Percentiles rank a stretch among this genome's conserved stretches.
Conservation (phyloP, 2,888 invertebrate genomes). For the Drosophila monieri region DNA sequence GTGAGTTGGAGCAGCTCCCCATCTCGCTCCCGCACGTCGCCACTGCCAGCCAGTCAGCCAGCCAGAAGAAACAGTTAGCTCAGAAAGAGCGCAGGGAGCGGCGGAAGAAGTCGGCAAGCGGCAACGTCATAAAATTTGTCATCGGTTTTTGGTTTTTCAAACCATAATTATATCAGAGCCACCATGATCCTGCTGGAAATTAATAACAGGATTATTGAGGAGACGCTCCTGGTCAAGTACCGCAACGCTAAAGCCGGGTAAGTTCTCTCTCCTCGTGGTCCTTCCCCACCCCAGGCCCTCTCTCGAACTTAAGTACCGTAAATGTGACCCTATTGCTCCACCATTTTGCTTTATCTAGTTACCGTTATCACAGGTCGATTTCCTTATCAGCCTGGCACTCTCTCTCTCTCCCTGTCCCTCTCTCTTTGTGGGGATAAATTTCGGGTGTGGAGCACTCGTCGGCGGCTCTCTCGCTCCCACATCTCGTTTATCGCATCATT, state of each 20-base stretch:
- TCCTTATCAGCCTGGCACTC: conserved; percentile 30
- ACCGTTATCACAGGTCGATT: conserved; percentile 39
- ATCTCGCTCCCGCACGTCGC: conserved; percentile 52
- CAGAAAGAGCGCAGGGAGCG: conserved; percentile 66
- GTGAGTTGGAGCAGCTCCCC: conserved; percentile 69
- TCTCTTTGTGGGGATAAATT: conserved; percentile 13
- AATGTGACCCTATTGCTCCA: conserved; percentile 21
- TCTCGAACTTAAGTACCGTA: conserved; percentile 13
- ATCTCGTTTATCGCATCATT: conserved; percentile 64
- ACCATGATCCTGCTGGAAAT: conserved; percentile 98
- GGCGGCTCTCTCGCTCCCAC: conserved; percentile 7
- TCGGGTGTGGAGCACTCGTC: conserved; percentile 63
- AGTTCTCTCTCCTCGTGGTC: conserved; percentile 65
- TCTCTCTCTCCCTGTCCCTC: conserved; percentile 17
- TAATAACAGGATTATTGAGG: conserved; percentile 99
- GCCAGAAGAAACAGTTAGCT: conserved; percentile 73
- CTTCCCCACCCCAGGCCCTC: too few species aligned
- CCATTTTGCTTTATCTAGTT: conserved; percentile 35
- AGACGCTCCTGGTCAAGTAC: conserved; percentile 97
- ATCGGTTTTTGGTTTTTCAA: conserved; percentile 44
- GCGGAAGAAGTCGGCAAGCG: conserved; percentile 58
- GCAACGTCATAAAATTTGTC: conserved; percentile 79
- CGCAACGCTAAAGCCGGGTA: conserved; percentile 98
- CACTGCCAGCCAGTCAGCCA: conserved; percentile 25
- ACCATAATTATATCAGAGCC: conserved; percentile 32